These are phyloP conservation scores for Ophion ellenae DNA, from an alignment of 2,888 invertebrate species.

Conservation along the genomic window DNA sequence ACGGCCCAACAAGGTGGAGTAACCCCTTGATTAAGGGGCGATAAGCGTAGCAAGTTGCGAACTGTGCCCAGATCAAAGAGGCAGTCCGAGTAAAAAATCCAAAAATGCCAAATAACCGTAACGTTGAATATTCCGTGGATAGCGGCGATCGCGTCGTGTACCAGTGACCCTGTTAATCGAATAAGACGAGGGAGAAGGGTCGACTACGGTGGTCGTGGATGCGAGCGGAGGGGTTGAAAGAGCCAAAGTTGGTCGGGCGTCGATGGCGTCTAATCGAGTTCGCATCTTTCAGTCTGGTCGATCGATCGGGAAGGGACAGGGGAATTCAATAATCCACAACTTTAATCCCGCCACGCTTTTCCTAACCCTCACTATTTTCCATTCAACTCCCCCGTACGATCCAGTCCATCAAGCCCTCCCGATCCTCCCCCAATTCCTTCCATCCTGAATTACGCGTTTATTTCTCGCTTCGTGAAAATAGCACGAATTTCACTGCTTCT, in stretches of 20 bases:
- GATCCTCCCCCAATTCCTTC: neutral
- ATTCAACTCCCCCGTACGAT: neutral
- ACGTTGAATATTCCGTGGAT: conserved; percentile 11
- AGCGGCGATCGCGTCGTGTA: conserved; percentile 39
- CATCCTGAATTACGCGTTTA: conserved; percentile 19
- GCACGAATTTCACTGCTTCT: conserved; percentile 7
- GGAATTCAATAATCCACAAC: conserved; percentile 55
- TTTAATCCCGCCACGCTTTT: conserved; percentile 6
- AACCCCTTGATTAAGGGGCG: no score
- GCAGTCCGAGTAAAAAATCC: neutral
- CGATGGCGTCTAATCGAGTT: conserved; percentile 64
- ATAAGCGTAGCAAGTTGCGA: neutral
- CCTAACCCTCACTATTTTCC: conserved; percentile 27
- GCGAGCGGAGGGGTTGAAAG: conserved; percentile 24
- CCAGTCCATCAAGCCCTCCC: neutral
- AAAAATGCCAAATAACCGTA: conserved; percentile 9
- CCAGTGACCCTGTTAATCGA: conserved; percentile 56
- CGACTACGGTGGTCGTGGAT: neutral
- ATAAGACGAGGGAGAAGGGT: conserved; percentile 54
- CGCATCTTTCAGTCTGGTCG: conserved; percentile 59
- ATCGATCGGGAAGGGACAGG: conserved; percentile 50
- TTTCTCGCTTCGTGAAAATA: conserved; percentile 28
- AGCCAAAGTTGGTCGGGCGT: conserved; percentile 60
- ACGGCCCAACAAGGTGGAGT: no score
- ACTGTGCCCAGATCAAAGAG: neutral